Base-by-base conservation (phyloP, 2,888 invertebrate species). In the Plutella xylostella region DNA sequence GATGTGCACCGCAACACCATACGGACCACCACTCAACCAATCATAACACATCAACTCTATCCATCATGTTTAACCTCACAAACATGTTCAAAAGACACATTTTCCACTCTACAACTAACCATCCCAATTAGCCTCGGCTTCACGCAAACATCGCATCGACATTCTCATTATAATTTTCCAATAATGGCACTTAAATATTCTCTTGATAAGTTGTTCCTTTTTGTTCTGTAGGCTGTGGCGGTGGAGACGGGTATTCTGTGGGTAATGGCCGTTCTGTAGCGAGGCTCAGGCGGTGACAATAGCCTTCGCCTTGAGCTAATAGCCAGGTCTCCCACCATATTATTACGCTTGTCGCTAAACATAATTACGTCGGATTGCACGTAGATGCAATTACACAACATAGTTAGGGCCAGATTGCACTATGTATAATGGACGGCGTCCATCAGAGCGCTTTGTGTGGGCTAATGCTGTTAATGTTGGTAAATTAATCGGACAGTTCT, bases 321-420 rank as follows among this genome's bases (percentile, higher is more conserved):
- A 56, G 63, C 57, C 50, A 50, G 49, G 47, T 54, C 55, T 56
- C n/a, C n/a, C 58, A 58, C 56, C 58, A 55, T 62, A 61, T 68
- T 68, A 71, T 73, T 68, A 66, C 63, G 64, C 61, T 70, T 67
- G 72, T 64, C 68, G 65, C 58, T 59, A 64, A 63, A 67, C 61
- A 69, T 76, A 75, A 76, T 76, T 71, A 71, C 65, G 60, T 62
- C 60, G 65, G 65, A 73, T 72, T 76, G 73, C 70, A 72, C 62
- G 68, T 65, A 72, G 61, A 71, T 68, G 68, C 70, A 70, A 75
- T 77, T 73, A 72, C 54, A 48, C 51, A 48, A 54, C 58, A 33
- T 17, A 14, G 33, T 7, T 25, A 25, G 15, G 47, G 48, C 48
- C 25, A 45, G 45, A 49, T 51, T 49, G 49, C 41, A 48, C 38